Evolutionary conservation across 2,888 invertebrate species (phyloP).

Genomic region (Drosophila rubida): DNA sequence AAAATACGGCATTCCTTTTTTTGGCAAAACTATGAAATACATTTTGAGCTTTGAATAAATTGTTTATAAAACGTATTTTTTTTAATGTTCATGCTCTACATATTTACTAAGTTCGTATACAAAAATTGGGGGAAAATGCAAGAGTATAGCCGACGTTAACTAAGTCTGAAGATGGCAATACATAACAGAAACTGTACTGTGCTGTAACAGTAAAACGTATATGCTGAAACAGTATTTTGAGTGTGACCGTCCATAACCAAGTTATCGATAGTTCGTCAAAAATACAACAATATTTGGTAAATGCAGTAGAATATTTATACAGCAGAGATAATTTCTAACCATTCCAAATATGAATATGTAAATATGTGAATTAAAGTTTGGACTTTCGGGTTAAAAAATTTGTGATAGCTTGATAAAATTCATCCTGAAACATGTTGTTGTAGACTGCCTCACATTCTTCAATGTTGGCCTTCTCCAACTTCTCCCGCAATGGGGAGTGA

Average conservation of each 20-base stretch:
- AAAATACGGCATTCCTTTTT: neutral
- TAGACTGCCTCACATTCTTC: conserved; percentile 89
- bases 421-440: conserved; percentile 88
- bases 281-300: no score
- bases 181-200: conserved; percentile 1
- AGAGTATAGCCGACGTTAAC: conserved; percentile 5
- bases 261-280: neutral
- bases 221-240: neutral
- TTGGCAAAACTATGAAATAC: no score
- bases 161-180: neutral
- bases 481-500: conserved; percentile 86
- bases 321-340: neutral
- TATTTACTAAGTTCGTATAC: neutral
- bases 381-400: conserved; percentile 74
- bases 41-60: neutral
- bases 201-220: neutral
- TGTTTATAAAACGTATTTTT: neutral
- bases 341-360: no score
- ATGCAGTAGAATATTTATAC: neutral
- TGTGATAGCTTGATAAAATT: conserved; percentile 87
- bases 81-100: neutral
- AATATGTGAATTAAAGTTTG: conserved; percentile 69
- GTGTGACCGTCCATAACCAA: neutral
- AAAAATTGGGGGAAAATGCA: neutral
- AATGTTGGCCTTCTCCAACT: conserved; percentile 88